Evolutionary conservation across 2,888 invertebrate genomes (phyloP).

Genomic region (Oscheius sp.): DNA sequence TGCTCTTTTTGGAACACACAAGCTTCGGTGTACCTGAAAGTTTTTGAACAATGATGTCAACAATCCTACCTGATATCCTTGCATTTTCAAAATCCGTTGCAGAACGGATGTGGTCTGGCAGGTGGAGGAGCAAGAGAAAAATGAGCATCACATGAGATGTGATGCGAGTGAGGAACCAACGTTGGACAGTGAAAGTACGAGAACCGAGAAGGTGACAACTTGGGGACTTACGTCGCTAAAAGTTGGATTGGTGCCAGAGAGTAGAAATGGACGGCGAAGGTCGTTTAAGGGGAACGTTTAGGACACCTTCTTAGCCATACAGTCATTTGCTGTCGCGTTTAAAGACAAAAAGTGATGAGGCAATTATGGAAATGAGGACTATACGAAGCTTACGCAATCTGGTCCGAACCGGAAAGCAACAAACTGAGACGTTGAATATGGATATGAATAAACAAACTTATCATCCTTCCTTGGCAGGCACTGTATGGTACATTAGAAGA

Average conservation of each 20-base stretch:
- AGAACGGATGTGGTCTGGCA: not conserved
- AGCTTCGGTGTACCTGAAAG: constrained; percentile 44
- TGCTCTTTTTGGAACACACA: constrained; percentile 43
- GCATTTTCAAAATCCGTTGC: constrained; percentile 43
- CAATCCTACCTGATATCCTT: constrained; percentile 36
- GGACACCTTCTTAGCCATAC: constrained; percentile 30
- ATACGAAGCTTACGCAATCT: constrained; percentile 25
- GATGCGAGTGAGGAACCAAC: not conserved
- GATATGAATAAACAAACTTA: constrained; percentile 18
- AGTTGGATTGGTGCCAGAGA: constrained; percentile 10
- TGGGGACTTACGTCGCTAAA: constrained; percentile 9
- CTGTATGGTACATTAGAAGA: no score
- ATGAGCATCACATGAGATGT: constrained; percentile 32
- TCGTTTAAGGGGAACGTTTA: constrained; percentile 29
- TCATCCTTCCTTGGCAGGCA: no score
- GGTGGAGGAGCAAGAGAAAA: constrained; percentile 13
- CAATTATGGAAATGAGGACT: constrained; percentile 33
- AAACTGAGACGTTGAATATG: constrained; percentile 25
- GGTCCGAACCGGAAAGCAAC: constrained; percentile 19
- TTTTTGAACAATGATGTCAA: not conserved
- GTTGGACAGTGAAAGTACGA: not conserved
- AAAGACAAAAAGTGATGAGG: constrained; percentile 30
- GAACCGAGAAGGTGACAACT: constrained; percentile 13
- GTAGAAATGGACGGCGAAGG: constrained; percentile 27
- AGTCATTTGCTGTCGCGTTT: constrained; percentile 28